These are phyloP conservation scores for Nibea coibor DNA, from an alignment of 2,113 vertebrate species.

Conservation along the genomic window DNA sequence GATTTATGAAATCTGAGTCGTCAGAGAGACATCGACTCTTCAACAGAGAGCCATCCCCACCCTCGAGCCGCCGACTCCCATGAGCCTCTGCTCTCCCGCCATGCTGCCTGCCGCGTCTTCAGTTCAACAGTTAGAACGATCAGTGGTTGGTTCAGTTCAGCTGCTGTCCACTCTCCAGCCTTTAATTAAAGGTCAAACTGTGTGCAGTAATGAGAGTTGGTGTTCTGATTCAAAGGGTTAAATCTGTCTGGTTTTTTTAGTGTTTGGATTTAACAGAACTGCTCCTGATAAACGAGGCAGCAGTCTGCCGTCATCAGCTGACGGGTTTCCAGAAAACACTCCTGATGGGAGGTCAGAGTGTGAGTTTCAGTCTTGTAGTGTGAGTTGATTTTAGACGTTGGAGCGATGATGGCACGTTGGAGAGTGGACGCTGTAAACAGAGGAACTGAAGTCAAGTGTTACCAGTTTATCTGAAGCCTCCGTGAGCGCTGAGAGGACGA, in stretches of 20 bases:
- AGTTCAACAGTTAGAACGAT: slow-evolving; percentile 37
- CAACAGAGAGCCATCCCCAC: not conserved
- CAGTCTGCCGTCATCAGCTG: not conserved
- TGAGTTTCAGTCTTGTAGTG: slow-evolving; percentile 38
- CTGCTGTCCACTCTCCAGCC: slow-evolving; percentile 44
- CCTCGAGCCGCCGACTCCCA: not conserved
- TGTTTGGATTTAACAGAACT: slow-evolving; percentile 15
- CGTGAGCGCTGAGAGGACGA: not conserved
- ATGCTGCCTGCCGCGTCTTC: slow-evolving; percentile 22
- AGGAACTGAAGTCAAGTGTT: slow-evolving; percentile 65
- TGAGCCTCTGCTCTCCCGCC: slow-evolving; percentile 23
- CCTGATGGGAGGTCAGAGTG: not conserved
- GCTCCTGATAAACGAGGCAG: not conserved
- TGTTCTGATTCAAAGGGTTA: not conserved
- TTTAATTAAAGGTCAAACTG: not conserved
- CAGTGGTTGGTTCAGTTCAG: slow-evolving; percentile 56
- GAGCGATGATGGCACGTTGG: slow-evolving; percentile 35
- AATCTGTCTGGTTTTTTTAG: slow-evolving; percentile 23
- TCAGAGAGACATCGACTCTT: not conserved
- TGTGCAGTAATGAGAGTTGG: too few relatives aligned
- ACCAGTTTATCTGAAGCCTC: slow-evolving; percentile 54
- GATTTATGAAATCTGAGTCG: not conserved
- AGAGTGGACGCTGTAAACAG: slow-evolving; percentile 30
- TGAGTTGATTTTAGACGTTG: slow-evolving; percentile 8
- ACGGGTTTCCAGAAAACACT: not conserved